Percentiles rank a stretch among this genome's conserved stretches.
Evolutionary conservation across 2,797 vertebrate species (phyloP).

Genomic region (Helicolenus hilgendorfi): DNA sequence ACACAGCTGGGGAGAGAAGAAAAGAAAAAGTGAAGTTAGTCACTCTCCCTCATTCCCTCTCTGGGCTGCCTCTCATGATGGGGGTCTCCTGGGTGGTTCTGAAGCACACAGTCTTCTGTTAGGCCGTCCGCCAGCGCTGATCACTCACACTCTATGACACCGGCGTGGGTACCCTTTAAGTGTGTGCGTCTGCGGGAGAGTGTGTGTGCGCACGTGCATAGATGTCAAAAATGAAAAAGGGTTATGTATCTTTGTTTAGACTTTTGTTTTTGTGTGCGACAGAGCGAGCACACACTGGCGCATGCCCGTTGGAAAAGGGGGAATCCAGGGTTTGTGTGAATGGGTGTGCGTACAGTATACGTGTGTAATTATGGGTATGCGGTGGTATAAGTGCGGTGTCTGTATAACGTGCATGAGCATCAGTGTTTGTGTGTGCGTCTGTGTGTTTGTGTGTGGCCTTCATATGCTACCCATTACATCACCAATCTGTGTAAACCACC

Average conservation of each 20-base stretch:
- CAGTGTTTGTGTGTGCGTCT: constrained; percentile 72
- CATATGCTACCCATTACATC: constrained; percentile 89
- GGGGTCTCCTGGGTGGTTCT: constrained; percentile 91
- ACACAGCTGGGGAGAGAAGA: constrained; percentile 93
- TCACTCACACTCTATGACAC: constrained; percentile 64
- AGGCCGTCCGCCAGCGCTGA: constrained; percentile 67
- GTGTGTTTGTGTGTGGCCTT: constrained; percentile 89
- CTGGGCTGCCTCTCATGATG: constrained; percentile 82
- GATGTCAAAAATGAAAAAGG: constrained; percentile 57
- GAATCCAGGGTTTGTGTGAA: constrained; percentile 88
- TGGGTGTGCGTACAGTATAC: constrained; percentile 85
- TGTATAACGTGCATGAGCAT: constrained; percentile 80
- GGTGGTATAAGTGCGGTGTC: constrained; percentile 85
- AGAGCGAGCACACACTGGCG: constrained; percentile 33
- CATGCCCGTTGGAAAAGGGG: constrained; percentile 85
- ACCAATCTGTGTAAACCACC: constrained; percentile 87
- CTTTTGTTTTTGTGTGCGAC: constrained; percentile 65
- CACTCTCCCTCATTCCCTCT: constrained; percentile 89
- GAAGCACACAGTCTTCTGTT: constrained; percentile 62
- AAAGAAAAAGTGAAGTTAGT: constrained; percentile 94
- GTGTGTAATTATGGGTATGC: constrained; percentile 88
- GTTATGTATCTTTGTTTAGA: constrained; percentile 72
- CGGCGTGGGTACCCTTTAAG: constrained; percentile 65
- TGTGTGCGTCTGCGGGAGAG: constrained; percentile 35
- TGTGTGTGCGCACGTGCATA: constrained; percentile 6